These are phyloP conservation scores for Aegithalos caudatus DNA, from an alignment of 2,113 vertebrate species.

Conservation along the genomic window DNA sequence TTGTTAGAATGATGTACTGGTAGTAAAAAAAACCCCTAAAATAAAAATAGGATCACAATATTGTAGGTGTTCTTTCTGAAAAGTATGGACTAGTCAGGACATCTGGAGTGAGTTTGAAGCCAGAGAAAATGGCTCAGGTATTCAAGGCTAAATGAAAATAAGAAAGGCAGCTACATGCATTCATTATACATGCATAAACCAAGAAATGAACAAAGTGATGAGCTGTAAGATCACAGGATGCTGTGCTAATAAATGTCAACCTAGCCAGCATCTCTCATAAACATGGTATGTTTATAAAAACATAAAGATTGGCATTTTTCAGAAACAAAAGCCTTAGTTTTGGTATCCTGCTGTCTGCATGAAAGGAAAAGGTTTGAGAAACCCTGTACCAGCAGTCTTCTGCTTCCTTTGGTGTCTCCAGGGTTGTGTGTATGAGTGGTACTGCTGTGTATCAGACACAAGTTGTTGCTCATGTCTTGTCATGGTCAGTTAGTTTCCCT, in stretches of 20 bases:
- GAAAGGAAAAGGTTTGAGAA: not conserved
- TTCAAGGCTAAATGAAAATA: not conserved
- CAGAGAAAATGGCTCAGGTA: not conserved
- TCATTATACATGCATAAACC: not conserved
- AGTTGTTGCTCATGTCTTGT: not conserved
- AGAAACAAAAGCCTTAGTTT: not conserved
- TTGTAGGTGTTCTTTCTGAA: not conserved
- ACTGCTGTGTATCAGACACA: not conserved
- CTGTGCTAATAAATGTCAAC: conserved; percentile 21
- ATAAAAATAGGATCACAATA: not conserved
- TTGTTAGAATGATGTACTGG: not conserved
- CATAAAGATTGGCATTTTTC: not conserved
- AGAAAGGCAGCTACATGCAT: not conserved
- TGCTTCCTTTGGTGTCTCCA: not conserved
- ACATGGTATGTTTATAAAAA: not conserved
- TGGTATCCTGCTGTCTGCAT: not conserved
- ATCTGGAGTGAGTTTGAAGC: not conserved
- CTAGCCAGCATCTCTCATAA: not conserved
- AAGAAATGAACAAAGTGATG: not conserved
- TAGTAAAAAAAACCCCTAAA: not conserved
- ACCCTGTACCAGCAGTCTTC: not conserved
- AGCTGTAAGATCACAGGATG: not conserved
- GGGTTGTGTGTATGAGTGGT: not conserved
- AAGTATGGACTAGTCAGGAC: not conserved
- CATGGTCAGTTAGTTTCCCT: not conserved